A percentile compares a stretch with the other conserved stretches of the same genome.
These are phyloP conservation scores for Drosophila yooni DNA, from an alignment of 2,888 invertebrate genomes.

Conservation along the genomic window DNA sequence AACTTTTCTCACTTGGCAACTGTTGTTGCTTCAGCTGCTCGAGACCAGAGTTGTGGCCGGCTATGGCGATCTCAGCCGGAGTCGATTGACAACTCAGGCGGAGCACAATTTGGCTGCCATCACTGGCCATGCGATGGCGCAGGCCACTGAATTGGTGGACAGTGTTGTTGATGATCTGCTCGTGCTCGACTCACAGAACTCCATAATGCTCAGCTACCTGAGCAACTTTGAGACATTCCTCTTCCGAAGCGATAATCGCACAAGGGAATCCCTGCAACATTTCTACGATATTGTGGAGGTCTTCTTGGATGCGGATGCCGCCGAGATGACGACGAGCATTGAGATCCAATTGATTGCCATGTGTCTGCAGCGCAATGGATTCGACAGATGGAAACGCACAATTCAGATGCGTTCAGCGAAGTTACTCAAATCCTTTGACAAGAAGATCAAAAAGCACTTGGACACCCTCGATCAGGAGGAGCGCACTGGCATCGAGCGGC, in stretches of 20 bases:
- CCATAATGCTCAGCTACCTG: conserved; percentile 45
- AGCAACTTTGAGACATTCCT: conserved; percentile 51
- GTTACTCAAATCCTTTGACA: conserved; percentile 46
- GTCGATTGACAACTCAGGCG: conserved; percentile 54
- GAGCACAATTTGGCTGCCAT: conserved; percentile 52
- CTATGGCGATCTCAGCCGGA: conserved; percentile 53
- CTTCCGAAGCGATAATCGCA: conserved; percentile 35
- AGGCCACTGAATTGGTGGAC: conserved; percentile 59
- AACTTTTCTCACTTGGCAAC: not conserved
- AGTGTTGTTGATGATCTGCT: conserved; percentile 63
- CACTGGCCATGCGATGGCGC: conserved; percentile 49
- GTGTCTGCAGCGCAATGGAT: conserved; percentile 65
- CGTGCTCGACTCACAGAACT: conserved; percentile 61
- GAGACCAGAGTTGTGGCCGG: conserved; percentile 4
- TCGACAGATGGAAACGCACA: conserved; percentile 70
- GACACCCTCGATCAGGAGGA: conserved; percentile 57
- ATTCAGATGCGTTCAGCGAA: conserved; percentile 51
- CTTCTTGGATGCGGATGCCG: conserved; percentile 57
- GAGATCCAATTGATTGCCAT: conserved; percentile 63
- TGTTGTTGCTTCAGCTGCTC: not conserved
- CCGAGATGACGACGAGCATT: conserved; percentile 47
- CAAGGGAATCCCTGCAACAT: conserved; percentile 35
- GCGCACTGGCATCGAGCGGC: conserved; percentile 36
- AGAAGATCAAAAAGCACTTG: conserved; percentile 40
- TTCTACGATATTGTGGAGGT: conserved; percentile 54